These are phyloP conservation scores for Petrocephalus sullivani DNA, from an alignment of 2,797 vertebrate species.

Conservation along the genomic window DNA sequence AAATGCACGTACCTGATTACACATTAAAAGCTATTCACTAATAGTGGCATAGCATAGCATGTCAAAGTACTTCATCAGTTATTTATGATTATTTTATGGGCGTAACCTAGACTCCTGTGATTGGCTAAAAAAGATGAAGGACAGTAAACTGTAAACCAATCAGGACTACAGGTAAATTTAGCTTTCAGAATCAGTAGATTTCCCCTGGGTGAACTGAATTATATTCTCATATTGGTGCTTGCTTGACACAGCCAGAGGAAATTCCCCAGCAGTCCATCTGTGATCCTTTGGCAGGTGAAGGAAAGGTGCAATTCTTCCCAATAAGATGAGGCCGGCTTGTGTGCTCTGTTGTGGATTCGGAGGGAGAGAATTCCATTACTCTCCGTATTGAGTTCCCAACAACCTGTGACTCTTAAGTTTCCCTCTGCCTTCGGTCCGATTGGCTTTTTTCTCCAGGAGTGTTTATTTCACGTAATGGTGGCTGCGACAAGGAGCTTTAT, in stretches of 20 bases:
- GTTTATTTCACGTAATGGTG: conserved; percentile 46
- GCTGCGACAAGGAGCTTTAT: conserved; percentile 26
- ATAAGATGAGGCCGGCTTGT: conserved; percentile 14
- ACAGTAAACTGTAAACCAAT: conserved; percentile 39
- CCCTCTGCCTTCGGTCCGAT: conserved; percentile 30
- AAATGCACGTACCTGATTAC: neutral
- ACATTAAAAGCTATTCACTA: neutral
- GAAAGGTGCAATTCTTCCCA: neutral
- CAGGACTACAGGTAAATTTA: conserved; percentile 22
- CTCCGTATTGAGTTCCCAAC: conserved; percentile 38
- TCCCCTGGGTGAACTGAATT: neutral
- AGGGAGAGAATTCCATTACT: conserved; percentile 39
- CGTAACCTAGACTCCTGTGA: neutral
- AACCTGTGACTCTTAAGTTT: conserved; percentile 39
- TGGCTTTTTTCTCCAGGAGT: conserved; percentile 36
- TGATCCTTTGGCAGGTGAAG: conserved; percentile 12
- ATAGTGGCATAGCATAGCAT: neutral
- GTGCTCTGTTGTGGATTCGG: neutral
- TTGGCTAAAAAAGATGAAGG: conserved; percentile 22
- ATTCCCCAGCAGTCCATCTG: neutral
- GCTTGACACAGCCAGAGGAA: conserved; percentile 41
- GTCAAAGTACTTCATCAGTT: neutral
- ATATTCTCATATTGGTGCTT: neutral
- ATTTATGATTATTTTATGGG: neutral
- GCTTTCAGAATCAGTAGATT: neutral